Evolutionary conservation across 2,797 vertebrate species (phyloP).

Genomic region (Schizothorax lantsangensis): DNA sequence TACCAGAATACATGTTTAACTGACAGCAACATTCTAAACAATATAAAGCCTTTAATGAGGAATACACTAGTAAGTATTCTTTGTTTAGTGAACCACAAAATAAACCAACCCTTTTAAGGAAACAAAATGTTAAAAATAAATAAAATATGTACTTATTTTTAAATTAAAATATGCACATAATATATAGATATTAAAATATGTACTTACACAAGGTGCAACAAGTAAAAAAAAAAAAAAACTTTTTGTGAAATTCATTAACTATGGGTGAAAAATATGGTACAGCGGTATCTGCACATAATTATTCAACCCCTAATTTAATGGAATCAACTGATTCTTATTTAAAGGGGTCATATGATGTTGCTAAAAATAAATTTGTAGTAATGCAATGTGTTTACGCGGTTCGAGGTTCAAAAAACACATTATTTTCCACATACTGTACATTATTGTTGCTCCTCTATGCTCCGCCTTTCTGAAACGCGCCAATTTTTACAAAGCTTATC

Average conservation of each 20-base stretch:
- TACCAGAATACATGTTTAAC: conserved; percentile 29
- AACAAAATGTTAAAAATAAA: neutral
- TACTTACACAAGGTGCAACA: neutral
- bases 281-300: neutral
- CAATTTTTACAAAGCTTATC: too few relatives aligned
- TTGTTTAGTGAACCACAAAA: neutral
- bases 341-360: too few relatives aligned
- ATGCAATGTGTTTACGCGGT: too few relatives aligned
- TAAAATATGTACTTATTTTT: neutral
- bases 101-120: conserved; percentile 6
- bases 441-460: too few relatives aligned
- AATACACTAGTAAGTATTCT: neutral
- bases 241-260: neutral
- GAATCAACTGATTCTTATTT: neutral
- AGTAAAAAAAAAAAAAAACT: neutral
- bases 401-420: too few relatives aligned
- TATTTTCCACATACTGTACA: too few relatives aligned
- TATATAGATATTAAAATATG: too few relatives aligned
- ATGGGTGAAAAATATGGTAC: neutral
- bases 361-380: too few relatives aligned
- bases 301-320: neutral
- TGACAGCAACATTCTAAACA: conserved; percentile 28
- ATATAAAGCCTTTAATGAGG: conserved; percentile 21
- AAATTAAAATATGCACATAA: too few relatives aligned
- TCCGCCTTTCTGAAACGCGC: too few relatives aligned